Conservation (phyloP, 1,140 invertebrate genomes). For the Drosophila tristis region DNA sequence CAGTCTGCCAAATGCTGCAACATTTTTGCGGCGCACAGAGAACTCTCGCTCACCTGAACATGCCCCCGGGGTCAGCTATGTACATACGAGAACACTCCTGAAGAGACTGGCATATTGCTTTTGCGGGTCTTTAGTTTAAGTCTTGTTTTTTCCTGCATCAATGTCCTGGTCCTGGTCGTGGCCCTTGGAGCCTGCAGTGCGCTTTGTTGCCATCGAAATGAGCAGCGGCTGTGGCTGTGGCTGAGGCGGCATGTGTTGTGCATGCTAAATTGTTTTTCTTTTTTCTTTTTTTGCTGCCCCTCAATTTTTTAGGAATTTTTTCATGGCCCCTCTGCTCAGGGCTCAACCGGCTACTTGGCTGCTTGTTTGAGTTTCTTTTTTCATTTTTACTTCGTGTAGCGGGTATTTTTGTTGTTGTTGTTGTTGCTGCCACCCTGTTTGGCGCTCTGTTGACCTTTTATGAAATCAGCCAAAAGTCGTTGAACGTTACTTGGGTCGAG, state of each 20-base stretch:
- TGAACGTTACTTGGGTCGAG: slow-evolving; percentile 50
- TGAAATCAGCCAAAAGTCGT: slow-evolving; percentile 79
- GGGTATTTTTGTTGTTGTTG: slow-evolving; percentile 40
- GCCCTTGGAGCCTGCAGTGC: slow-evolving; percentile 27
- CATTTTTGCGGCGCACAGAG: slow-evolving; percentile 57
- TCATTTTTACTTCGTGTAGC: slow-evolving; percentile 42
- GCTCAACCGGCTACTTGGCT: slow-evolving; percentile 59
- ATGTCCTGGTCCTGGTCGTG: slow-evolving; percentile 12
- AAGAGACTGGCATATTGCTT: slow-evolving; percentile 34
- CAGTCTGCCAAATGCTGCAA: slow-evolving; percentile 63
- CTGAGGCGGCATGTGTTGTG: slow-evolving; percentile 67
- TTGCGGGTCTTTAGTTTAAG: slow-evolving; percentile 21
- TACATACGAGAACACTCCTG: background rate
- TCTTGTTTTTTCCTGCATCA: slow-evolving; percentile 18
- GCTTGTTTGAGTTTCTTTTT: too few relatives aligned
- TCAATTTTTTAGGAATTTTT: slow-evolving; percentile 38
- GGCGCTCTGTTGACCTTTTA: slow-evolving; percentile 71
- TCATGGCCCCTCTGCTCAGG: slow-evolving; percentile 2
- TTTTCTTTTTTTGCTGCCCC: slow-evolving; percentile 20
- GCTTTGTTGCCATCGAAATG: slow-evolving; percentile 69
- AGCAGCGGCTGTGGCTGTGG: slow-evolving; percentile 33
- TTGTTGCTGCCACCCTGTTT: slow-evolving; percentile 19
- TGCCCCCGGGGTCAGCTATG: too few relatives aligned
- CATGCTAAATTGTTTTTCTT: slow-evolving; percentile 52
- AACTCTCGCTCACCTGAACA: too few relatives aligned